These are phyloP conservation scores for Steatocranus sp. DNA, from an alignment of 2,797 vertebrate species.

Conservation along the genomic window DNA sequence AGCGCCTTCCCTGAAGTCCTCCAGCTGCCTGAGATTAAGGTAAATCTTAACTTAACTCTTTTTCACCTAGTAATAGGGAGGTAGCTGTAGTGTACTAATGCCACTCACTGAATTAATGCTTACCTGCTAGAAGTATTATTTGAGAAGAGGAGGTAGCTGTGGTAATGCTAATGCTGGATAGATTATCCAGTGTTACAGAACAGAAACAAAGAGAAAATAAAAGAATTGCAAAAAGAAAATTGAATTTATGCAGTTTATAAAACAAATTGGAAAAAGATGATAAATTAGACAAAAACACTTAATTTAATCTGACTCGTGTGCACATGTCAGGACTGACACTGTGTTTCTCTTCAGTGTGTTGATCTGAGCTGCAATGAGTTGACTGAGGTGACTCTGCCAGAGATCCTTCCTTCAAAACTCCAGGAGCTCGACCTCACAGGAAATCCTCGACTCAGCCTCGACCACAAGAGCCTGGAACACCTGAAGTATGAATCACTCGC, in stretches of 20 bases:
- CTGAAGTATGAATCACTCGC: conserved; percentile 82
- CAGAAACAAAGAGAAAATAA: not conserved
- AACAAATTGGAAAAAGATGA: not conserved
- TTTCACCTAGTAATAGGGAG: not conserved
- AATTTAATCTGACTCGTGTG: not conserved
- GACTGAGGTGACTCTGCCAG: conserved; percentile 86
- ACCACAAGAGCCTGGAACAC: conserved; percentile 93
- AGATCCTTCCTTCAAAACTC: conserved; percentile 88
- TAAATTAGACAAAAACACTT: not conserved
- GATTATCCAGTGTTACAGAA: not conserved
- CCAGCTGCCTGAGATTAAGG: conserved; percentile 96
- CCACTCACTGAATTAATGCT: not conserved
- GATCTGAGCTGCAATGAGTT: conserved; percentile 97
- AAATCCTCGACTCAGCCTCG: conserved; percentile 88
- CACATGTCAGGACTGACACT: not conserved
- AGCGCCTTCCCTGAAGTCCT: conserved; percentile 93
- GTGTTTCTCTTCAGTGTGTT: conserved; percentile 76
- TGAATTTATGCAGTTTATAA: not conserved
- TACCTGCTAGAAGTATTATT: not conserved
- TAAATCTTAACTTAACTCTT: conserved; percentile 26
- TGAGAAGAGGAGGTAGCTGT: not conserved
- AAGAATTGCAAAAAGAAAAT: not conserved
- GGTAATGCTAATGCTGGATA: not conserved
- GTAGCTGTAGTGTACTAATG: not conserved
- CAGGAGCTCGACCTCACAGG: conserved; percentile 95